These are phyloP conservation scores for Trissolcus brochymenae DNA, from an alignment of 2,888 invertebrate species.

Conservation along the genomic window DNA sequence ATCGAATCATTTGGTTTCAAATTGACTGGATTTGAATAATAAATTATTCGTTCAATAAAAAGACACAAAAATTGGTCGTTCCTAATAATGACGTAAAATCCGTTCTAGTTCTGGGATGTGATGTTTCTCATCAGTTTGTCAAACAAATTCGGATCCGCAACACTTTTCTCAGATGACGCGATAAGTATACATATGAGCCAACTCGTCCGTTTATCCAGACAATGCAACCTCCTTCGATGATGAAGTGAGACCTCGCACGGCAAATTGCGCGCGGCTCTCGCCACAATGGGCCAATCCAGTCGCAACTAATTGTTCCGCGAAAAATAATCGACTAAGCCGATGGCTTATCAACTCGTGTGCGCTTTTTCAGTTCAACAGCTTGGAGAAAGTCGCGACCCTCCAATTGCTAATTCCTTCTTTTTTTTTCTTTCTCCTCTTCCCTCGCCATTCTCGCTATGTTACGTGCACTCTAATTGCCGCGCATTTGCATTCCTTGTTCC, in stretches of 20 bases:
- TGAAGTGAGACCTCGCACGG: not conserved
- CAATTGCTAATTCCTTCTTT: not conserved
- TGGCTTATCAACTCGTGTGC: not conserved
- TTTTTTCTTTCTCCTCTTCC: not conserved
- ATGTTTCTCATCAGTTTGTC: not conserved
- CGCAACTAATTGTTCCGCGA: not conserved
- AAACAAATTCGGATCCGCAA: not conserved
- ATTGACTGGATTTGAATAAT: too few relatives aligned
- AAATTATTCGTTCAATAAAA: too few relatives aligned
- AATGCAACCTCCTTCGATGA: not conserved
- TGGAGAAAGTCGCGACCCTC: not conserved
- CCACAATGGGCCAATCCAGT: not conserved
- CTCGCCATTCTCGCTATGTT: not conserved
- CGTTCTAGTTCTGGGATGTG: not conserved
- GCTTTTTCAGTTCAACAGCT: not conserved
- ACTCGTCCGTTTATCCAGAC: not conserved
- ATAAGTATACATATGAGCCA: slow-evolving; percentile 1
- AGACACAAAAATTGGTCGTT: too few relatives aligned
- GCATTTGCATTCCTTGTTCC: slow-evolving; percentile 4
- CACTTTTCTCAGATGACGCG: not conserved
- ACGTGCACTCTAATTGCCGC: not conserved
- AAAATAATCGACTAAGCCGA: not conserved
- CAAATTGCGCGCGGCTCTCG: not conserved
- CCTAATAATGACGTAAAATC: not conserved
- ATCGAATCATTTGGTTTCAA: too few relatives aligned